Conservation (phyloP, 1,140 invertebrate species). For the Caenorhabditis brenneri region DNA sequence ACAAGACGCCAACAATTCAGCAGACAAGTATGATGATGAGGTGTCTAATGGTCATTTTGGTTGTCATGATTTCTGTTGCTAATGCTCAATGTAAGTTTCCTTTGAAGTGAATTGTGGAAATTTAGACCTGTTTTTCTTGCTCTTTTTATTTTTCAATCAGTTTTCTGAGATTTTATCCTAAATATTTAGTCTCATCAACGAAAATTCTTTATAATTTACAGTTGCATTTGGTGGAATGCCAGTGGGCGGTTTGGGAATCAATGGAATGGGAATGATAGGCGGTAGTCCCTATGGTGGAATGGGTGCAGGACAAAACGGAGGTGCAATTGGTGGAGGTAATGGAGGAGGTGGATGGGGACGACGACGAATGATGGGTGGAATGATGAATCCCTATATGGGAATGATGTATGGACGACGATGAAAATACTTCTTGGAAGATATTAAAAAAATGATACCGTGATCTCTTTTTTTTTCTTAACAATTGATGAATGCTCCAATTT, state of each 20-base stretch:
- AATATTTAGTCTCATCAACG: too few relatives aligned
- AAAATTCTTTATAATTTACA: too few relatives aligned
- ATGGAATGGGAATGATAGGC: too few relatives aligned
- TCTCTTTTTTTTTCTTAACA: not conserved
- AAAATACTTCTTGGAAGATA: not conserved
- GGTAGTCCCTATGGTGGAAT: not conserved
- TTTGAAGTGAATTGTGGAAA: too few relatives aligned
- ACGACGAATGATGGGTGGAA: conserved; percentile 33
- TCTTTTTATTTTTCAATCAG: too few relatives aligned
- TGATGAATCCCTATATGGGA: conserved; percentile 19
- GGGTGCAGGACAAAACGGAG: not conserved
- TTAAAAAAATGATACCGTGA: too few relatives aligned
- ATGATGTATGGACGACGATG: conserved; percentile 23
- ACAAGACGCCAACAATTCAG: not conserved
- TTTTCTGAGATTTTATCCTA: too few relatives aligned
- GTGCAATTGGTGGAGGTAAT: not conserved
- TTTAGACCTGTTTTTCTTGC: too few relatives aligned
- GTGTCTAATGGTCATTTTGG: not conserved
- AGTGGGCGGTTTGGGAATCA: conserved; percentile 21
- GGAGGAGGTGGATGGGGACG: conserved; percentile 23
- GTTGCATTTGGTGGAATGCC: not conserved
- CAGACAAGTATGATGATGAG: too few relatives aligned
- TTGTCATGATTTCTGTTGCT: not conserved
- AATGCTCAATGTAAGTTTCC: conserved; percentile 29
- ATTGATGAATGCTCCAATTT: too few relatives aligned